Evolutionary conservation across 2,113 vertebrate genomes (phyloP).

Genomic region (Cnemophilus loriae): DNA sequence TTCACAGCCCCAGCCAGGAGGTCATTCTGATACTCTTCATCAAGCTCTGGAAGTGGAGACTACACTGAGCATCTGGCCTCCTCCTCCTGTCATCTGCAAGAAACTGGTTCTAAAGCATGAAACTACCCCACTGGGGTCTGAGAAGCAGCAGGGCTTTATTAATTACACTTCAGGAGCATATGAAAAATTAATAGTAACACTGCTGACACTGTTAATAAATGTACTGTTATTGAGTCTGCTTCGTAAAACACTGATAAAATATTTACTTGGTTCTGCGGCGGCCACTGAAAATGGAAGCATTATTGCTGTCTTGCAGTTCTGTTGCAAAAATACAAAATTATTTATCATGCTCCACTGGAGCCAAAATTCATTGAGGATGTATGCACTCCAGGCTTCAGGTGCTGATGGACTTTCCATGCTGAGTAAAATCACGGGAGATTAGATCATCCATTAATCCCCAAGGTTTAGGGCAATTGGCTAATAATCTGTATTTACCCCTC

Average conservation of each 20-base stretch:
- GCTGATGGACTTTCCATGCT: background rate
- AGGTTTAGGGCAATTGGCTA: background rate
- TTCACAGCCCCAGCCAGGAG: background rate
- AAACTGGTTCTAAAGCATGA: background rate
- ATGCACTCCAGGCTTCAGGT: background rate
- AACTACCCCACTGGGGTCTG: background rate
- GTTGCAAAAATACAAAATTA: background rate
- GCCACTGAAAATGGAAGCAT: background rate
- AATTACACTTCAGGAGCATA: background rate
- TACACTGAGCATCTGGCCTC: background rate
- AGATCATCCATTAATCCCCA: background rate
- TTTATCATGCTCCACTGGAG: background rate
- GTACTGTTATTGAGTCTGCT: background rate
- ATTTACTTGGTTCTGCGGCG: background rate
- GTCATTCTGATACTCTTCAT: background rate
- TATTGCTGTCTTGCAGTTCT: background rate
- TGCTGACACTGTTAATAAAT: background rate
- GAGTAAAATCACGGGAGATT: background rate
- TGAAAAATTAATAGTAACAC: background rate
- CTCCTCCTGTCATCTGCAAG: background rate
- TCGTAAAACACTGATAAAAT: constrained; percentile 25
- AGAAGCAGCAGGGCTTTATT: background rate
- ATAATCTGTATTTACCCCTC: background rate
- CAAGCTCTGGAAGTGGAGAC: background rate
- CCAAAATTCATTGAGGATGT: background rate